phyloP scores from a whole-genome alignment of 2,888 invertebrate genomes.

The Colletes collaris region DNA sequence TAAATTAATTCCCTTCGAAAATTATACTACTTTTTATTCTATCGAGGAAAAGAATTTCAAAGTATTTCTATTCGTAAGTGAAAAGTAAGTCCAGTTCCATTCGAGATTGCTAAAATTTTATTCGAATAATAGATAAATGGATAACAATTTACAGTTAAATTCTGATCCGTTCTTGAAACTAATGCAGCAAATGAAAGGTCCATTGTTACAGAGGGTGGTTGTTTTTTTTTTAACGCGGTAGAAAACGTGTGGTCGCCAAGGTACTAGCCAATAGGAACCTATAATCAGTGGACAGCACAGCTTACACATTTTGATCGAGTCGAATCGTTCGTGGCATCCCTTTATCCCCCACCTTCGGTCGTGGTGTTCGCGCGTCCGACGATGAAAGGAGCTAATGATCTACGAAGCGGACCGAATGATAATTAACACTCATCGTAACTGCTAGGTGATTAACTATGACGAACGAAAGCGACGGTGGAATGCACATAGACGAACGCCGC shows the following conservation, averaged over 20 bases:
- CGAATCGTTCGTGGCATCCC: constrained; percentile 32
- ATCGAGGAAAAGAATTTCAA: no score
- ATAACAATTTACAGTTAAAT: no score
- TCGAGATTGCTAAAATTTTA: no score
- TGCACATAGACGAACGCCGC: constrained; percentile 57
- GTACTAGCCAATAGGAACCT: constrained; percentile 2
- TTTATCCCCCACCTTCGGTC: constrained; percentile 28
- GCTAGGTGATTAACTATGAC: constrained; percentile 63
- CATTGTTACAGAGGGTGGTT: not conserved
- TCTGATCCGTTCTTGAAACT: no score
- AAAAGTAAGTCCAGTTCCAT: no score
- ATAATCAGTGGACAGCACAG: constrained; percentile 33
- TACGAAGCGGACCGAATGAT: constrained; percentile 64
- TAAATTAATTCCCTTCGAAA: constrained; percentile 8
- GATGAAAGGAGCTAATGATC: constrained; percentile 70
- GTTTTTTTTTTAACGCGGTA: constrained; percentile 22
- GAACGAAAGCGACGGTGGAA: constrained; percentile 67
- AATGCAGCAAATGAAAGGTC: not conserved
- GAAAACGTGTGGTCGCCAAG: constrained; percentile 20
- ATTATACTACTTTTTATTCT: no score
- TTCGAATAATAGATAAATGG: no score
- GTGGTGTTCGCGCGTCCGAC: constrained; percentile 38
- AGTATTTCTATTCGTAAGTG: no score
- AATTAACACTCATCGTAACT: constrained; percentile 65
- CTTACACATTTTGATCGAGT: constrained; percentile 45